Evolutionary conservation across 2,797 vertebrate genomes (phyloP).

Genomic region (Tachyglossus aculeatus): DNA sequence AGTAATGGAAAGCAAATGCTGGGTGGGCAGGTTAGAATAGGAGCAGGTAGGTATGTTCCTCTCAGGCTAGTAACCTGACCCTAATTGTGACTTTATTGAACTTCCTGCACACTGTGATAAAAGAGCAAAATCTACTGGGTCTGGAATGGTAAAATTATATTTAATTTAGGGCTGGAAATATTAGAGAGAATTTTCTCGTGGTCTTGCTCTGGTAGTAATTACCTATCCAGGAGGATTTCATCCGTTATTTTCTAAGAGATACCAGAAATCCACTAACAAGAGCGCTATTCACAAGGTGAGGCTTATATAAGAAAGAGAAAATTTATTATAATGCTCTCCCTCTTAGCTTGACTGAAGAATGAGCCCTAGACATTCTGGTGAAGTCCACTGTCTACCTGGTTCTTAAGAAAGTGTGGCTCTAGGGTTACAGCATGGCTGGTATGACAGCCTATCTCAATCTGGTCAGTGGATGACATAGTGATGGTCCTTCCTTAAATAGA

Average conservation of each 20-base stretch:
- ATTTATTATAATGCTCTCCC: not conserved
- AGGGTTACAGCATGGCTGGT: no score
- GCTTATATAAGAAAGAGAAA: constrained; percentile 4
- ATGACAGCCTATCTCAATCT: no score
- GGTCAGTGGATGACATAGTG: no score
- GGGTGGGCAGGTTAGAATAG: no score
- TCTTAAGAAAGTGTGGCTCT: no score
- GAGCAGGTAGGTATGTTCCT: no score
- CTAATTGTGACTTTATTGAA: constrained; percentile 8
- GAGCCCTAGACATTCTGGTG: not conserved
- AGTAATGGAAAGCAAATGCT: no score
- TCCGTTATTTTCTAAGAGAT: not conserved
- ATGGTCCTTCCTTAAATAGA: no score
- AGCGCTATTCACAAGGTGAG: not conserved
- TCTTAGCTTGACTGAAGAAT: not conserved
- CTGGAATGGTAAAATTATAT: not conserved
- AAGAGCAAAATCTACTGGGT: constrained; percentile 10
- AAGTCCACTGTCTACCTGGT: not conserved
- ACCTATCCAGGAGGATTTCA: not conserved
- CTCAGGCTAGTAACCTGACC: no score
- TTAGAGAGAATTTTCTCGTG: constrained; percentile 1
- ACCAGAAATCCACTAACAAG: constrained; percentile 8
- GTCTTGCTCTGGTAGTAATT: constrained; percentile 25
- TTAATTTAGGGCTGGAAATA: not conserved
- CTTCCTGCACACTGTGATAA: constrained; percentile 17